A percentile compares a stretch with the other conserved stretches of the same genome.
phyloP scores from a whole-genome alignment of 2,888 invertebrate genomes.

The Drosophila ezoana region DNA sequence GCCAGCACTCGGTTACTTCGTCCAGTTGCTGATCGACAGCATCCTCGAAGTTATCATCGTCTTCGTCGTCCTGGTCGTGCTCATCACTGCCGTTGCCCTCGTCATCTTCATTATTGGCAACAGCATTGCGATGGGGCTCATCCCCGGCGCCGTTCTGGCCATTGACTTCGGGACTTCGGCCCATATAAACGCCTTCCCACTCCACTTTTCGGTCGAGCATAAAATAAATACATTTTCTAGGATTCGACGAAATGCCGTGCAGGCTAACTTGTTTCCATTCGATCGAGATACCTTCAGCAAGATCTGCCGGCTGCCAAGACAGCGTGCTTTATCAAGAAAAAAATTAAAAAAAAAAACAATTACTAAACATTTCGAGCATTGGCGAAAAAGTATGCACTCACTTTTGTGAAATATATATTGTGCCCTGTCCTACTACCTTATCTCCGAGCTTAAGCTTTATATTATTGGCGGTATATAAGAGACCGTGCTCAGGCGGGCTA shows the following conservation, averaged over 20 bases:
- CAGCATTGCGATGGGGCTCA: slow-evolving; percentile 40
- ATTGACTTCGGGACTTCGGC: slow-evolving; percentile 62
- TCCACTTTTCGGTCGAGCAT: slow-evolving; percentile 83
- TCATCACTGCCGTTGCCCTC: slow-evolving; percentile 79
- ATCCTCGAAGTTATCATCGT: slow-evolving; percentile 83
- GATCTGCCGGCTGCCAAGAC: slow-evolving; percentile 82
- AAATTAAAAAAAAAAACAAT: slow-evolving; percentile 12
- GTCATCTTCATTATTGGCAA: slow-evolving; percentile 63
- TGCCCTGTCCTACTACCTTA: slow-evolving; percentile 79
- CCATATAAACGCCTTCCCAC: slow-evolving; percentile 82
- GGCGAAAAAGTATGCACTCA: slow-evolving; percentile 51
- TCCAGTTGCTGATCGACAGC: slow-evolving; percentile 84
- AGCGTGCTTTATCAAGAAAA: slow-evolving; percentile 70
- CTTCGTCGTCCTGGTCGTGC: slow-evolving; percentile 80
- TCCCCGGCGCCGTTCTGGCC: slow-evolving; percentile 66
- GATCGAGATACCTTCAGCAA: slow-evolving; percentile 82
- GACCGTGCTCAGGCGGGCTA: slow-evolving; percentile 79
- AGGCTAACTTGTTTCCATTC: slow-evolving; percentile 84
- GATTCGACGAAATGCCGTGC: slow-evolving; percentile 83
- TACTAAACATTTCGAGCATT: slow-evolving; percentile 8
- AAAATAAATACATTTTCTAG: slow-evolving; percentile 83
- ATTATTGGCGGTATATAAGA: slow-evolving; percentile 81
- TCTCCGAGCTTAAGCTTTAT: slow-evolving; percentile 82
- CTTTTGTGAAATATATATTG: slow-evolving; percentile 83
- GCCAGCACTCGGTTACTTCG: slow-evolving; percentile 89